phyloP scores from a whole-genome alignment of 2,797 vertebrate species.

The Hafferia zeledoni region DNA sequence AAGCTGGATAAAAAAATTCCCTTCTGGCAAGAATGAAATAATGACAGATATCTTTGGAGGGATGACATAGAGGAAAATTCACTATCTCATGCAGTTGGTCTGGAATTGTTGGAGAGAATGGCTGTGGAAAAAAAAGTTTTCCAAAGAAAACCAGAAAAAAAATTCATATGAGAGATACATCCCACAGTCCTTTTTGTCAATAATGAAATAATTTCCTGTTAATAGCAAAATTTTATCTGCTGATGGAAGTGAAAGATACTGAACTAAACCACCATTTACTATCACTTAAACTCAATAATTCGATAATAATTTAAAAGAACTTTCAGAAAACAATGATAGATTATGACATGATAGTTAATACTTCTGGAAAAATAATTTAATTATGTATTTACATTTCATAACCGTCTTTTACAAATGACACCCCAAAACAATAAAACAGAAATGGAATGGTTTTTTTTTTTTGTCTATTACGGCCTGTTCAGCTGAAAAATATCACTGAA shows the following conservation, averaged over 20 bases:
- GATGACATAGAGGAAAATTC: background rate
- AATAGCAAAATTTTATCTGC: background rate
- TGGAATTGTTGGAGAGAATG: background rate
- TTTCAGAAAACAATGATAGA: background rate
- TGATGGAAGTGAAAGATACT: background rate
- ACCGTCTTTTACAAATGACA: background rate
- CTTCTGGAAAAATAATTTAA: background rate
- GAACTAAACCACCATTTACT: background rate
- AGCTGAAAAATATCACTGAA: background rate
- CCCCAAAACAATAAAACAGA: background rate
- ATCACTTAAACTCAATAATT: background rate
- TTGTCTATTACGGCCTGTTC: background rate
- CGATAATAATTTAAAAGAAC: background rate
- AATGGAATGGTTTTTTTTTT: background rate
- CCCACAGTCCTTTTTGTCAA: background rate
- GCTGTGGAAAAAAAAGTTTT: background rate
- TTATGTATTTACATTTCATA: background rate
- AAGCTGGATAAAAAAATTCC: background rate
- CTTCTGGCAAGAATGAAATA: background rate
- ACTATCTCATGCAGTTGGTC: background rate
- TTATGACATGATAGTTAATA: background rate
- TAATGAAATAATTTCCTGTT: background rate
- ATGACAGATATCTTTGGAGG: background rate
- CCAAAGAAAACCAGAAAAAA: background rate
- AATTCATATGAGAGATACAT: fast-evolving